phyloP scores from a whole-genome alignment of 1,140 invertebrate species.

The Drosophila baimaii region DNA sequence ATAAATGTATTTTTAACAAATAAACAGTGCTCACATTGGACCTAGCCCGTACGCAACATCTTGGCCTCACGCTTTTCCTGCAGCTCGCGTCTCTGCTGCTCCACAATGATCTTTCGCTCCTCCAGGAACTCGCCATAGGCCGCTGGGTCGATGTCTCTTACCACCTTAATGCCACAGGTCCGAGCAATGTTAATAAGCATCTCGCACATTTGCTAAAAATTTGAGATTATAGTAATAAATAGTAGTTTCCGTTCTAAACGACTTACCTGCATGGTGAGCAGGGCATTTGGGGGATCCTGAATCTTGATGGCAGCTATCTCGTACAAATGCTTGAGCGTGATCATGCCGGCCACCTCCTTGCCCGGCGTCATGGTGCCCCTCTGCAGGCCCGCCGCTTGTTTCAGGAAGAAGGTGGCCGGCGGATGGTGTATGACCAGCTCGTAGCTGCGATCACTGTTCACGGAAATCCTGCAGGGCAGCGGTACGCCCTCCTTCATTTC shows the following conservation, averaged over 20 bases:
- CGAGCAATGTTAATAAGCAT: constrained; percentile 91
- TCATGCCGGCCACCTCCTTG: constrained; percentile 93
- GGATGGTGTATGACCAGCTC: constrained; percentile 93
- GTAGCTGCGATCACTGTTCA: constrained; percentile 95
- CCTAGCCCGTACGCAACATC: constrained; percentile 91
- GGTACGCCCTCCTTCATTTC: constrained; percentile 97
- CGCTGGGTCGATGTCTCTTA: constrained; percentile 90
- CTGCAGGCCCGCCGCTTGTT: constrained; percentile 96
- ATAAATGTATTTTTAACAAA: constrained; percentile 72
- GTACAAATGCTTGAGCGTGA: constrained; percentile 98
- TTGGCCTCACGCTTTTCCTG: constrained; percentile 96
- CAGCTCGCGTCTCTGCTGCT: constrained; percentile 90
- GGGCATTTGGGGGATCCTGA: constrained; percentile 91
- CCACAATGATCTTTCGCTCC: constrained; percentile 89
- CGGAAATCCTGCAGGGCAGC: constrained; percentile 91
- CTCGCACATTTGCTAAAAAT: constrained; percentile 91
- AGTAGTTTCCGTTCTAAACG: too few species aligned
- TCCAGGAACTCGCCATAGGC: constrained; percentile 94
- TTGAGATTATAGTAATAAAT: not conserved
- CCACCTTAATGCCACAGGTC: constrained; percentile 94
- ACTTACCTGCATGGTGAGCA: constrained; percentile 84
- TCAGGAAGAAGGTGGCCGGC: constrained; percentile 93
- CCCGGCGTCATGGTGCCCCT: constrained; percentile 92
- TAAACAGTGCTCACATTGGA: constrained; percentile 37
- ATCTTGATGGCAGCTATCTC: constrained; percentile 98